phyloP scores from a whole-genome alignment of 2,888 invertebrate species.

The Eulithis testata region DNA sequence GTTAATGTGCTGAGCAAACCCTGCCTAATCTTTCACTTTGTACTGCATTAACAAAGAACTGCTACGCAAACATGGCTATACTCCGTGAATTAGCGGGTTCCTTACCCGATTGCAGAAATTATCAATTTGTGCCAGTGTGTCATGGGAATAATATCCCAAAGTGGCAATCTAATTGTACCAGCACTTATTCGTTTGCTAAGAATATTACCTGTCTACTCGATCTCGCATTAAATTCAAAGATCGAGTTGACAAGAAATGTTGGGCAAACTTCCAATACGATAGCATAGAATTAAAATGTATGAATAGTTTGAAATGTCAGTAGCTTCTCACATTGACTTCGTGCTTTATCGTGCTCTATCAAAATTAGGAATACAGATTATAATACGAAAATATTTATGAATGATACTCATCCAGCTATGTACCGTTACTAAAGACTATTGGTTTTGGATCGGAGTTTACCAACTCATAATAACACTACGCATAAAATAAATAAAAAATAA shows the following conservation, averaged over 20 bases:
- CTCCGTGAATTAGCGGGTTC: slow-evolving; percentile 60
- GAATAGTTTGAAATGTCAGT: slow-evolving; percentile 56
- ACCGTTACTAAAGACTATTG: not conserved
- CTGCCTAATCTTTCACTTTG: slow-evolving; percentile 79
- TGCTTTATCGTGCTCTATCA: slow-evolving; percentile 38
- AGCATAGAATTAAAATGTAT: slow-evolving; percentile 51
- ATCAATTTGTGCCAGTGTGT: slow-evolving; percentile 59
- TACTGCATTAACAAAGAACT: slow-evolving; percentile 75
- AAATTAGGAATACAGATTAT: slow-evolving; percentile 12
- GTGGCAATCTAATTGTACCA: slow-evolving; percentile 26
- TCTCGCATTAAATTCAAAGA: slow-evolving; percentile 31
- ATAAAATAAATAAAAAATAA: too few species aligned
- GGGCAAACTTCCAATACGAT: slow-evolving; percentile 40
- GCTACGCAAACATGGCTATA: slow-evolving; percentile 65
- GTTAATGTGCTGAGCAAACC: slow-evolving; percentile 72
- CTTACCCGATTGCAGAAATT: slow-evolving; percentile 60
- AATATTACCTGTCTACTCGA: slow-evolving; percentile 27
- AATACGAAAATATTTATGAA: too few species aligned
- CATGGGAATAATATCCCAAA: slow-evolving; percentile 52
- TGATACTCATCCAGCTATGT: not conserved
- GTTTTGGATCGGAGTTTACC: too few species aligned
- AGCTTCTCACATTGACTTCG: slow-evolving; percentile 50
- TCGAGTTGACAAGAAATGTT: slow-evolving; percentile 38
- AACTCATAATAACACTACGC: too few species aligned
- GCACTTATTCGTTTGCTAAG: slow-evolving; percentile 17